Evolutionary conservation across 2,888 invertebrate genomes (phyloP).

Genomic region (Troides aeacus): DNA sequence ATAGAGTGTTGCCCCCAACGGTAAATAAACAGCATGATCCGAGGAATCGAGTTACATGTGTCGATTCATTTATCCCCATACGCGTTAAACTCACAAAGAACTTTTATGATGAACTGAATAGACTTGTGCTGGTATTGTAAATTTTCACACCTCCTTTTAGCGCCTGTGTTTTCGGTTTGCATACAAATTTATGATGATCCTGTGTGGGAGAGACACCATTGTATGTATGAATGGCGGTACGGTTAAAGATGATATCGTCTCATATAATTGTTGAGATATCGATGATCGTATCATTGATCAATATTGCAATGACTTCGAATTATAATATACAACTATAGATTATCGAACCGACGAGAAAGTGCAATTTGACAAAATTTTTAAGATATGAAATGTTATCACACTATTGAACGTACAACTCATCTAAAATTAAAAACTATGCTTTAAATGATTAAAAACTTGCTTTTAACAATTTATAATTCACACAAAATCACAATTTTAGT

Average conservation of each 20-base stretch:
- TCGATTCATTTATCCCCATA: conserved; percentile 42
- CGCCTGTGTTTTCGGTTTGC: conserved; percentile 33
- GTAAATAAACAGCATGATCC: conserved; percentile 61
- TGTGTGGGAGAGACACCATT: conserved; percentile 13
- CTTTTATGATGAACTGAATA: conserved; percentile 28
- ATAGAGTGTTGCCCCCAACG: conserved; percentile 50
- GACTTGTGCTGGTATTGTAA: conserved; percentile 22
- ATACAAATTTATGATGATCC: conserved; percentile 25
- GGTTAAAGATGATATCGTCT: background rate
- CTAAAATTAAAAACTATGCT: too few relatives aligned
- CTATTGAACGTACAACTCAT: too few relatives aligned
- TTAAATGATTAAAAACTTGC: too few relatives aligned
- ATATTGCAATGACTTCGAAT: too few relatives aligned
- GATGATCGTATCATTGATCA: background rate
- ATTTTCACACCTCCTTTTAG: conserved; percentile 33
- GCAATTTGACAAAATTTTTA: too few relatives aligned
- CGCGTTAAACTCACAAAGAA: conserved; percentile 31
- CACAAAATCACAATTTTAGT: too few relatives aligned
- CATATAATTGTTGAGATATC: background rate
- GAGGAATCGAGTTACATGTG: conserved; percentile 60
- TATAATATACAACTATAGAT: too few relatives aligned
- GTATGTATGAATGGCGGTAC: conserved; percentile 6
- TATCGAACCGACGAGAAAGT: too few relatives aligned
- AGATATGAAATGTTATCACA: too few relatives aligned
- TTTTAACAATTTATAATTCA: too few relatives aligned